phyloP scores from a whole-genome alignment of 1,140 invertebrate species.

The Anastrepha obliqua region DNA sequence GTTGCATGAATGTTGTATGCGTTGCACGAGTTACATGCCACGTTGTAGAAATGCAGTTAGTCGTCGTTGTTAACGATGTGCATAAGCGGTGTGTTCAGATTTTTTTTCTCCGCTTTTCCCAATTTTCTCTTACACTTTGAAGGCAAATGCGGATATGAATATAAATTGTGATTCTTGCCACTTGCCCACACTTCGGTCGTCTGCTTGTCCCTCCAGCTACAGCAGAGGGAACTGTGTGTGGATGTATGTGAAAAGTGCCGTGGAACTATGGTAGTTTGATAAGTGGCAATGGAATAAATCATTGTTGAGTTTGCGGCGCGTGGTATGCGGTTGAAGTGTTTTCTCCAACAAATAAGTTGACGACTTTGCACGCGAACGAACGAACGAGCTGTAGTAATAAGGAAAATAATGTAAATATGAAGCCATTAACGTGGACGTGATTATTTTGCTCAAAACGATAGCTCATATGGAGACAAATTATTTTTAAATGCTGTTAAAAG shows the following conservation, averaged over 20 bases:
- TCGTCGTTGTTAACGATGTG: slow-evolving; percentile 14
- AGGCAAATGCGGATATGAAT: slow-evolving; percentile 50
- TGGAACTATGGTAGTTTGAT: slow-evolving; percentile 37
- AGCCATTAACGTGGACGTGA: slow-evolving; percentile 40
- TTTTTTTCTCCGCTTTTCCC: background rate
- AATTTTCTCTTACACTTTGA: background rate
- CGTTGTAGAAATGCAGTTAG: slow-evolving; percentile 46
- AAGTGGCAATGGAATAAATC: slow-evolving; percentile 50
- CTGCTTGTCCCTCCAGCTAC: background rate
- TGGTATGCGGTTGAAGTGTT: slow-evolving; percentile 7
- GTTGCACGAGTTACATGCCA: background rate
- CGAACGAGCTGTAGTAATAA: background rate
- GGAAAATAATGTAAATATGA: slow-evolving; percentile 47
- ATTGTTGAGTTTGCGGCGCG: slow-evolving; percentile 28
- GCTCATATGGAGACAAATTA: background rate
- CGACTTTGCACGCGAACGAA: slow-evolving; percentile 25
- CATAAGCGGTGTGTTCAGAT: background rate
- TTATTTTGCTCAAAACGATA: slow-evolving; percentile 5
- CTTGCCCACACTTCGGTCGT: background rate
- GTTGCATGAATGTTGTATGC: background rate
- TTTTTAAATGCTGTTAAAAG: background rate
- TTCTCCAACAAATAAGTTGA: slow-evolving; percentile 20
- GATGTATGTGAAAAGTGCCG: background rate
- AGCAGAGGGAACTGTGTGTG: background rate
- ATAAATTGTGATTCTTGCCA: slow-evolving; percentile 41